Evolutionary conservation across 2,888 invertebrate genomes (phyloP).

Genomic region (Aphodius sticticus): DNA sequence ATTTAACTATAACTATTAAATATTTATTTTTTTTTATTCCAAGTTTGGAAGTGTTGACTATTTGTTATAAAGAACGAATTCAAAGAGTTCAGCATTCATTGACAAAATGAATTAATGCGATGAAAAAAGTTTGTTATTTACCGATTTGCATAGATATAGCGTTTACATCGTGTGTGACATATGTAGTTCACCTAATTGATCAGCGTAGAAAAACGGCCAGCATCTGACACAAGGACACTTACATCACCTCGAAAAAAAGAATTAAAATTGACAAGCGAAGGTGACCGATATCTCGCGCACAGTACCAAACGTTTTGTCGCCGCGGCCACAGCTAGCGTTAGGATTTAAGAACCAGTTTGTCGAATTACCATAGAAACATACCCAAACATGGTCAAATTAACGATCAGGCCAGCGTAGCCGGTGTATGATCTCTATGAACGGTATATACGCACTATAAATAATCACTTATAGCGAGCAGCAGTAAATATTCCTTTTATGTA

Average conservation of each 20-base stretch:
- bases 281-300: constrained; percentile 17
- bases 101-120: no score
- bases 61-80: no score
- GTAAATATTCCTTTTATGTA: constrained; percentile 23
- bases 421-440: constrained; percentile 9
- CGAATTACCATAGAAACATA: constrained; percentile 23
- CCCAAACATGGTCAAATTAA: constrained; percentile 18
- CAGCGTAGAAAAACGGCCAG: constrained; percentile 17
- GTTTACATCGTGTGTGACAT: constrained; percentile 19
- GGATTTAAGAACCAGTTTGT: constrained; percentile 16
- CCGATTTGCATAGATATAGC: not conserved
- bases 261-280: constrained; percentile 22
- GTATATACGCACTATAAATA: constrained; percentile 7
- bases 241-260: constrained; percentile 18
- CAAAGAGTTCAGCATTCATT: no score
- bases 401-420: not conserved
- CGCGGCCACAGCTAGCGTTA: constrained; percentile 4
- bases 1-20: no score
- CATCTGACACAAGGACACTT: constrained; percentile 25
- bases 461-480: constrained; percentile 8
- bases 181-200: constrained; percentile 20
- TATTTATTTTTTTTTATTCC: no score
- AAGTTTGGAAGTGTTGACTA: no score
- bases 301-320: constrained; percentile 22
- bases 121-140: not conserved